Base-by-base conservation (phyloP, 2,113 vertebrate species). In the Buteo buteo region DNA sequence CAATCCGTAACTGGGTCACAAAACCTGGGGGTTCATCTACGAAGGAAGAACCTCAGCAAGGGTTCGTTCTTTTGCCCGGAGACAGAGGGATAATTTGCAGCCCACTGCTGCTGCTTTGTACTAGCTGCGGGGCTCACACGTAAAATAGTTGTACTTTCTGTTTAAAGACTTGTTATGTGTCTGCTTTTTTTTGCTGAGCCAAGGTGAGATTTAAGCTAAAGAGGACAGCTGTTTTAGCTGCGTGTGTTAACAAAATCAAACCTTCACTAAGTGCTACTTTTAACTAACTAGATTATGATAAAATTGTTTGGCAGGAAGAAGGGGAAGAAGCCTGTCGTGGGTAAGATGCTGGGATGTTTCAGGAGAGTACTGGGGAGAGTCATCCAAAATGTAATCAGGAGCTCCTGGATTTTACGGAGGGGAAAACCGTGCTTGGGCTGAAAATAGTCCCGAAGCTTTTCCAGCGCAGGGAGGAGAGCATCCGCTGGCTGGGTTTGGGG, bases 21-120 rank as follows among this genome's bases (percentile, higher is more conserved):
- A 8, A 38, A 8, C 45, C 54, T 3, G 10, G 55, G 50, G 34
- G 14, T 6, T 28, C 70, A 6, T 26, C 40, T 31, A 1, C 0
- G 1, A 20, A 25, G 49, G 61, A 7, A 18, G 21, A 36, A 7
- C 17, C 72, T 36, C 16, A 6, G 2, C 28, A 45, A 12, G 25
- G 28, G 52, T 32, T 7, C 0, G 0, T 8, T 52, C 42, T 16
- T 45, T 36, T 12, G 0, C 18, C 42, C 5, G 0, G 32, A 22
- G 52, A 3, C 1, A 1, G 36, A 38, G 18, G 26, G 62, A 11
- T n/a, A 2, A 28, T 50, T 40, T 15, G 45, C 74, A 44, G 32
- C 36, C 40, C 4, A 5, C 34, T n/a, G 65, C 61, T 5, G 52
- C 40, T 4, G 8, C 76, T 20, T 10, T 22, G 32, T 26, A 6